Evolutionary conservation across 2,888 invertebrate genomes (phyloP).

Genomic region (Lasius fuliginosus): DNA sequence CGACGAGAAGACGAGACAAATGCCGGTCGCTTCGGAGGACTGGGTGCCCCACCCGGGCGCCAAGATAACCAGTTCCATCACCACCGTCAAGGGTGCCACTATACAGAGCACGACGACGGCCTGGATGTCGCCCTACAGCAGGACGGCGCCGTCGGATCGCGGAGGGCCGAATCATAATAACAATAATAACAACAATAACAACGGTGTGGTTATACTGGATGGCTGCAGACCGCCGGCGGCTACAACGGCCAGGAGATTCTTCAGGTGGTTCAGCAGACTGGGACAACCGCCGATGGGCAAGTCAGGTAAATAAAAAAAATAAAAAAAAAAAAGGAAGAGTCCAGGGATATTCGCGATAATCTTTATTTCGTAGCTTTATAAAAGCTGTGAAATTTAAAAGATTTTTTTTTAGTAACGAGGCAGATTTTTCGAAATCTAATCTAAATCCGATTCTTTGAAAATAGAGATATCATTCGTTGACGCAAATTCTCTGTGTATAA

Average conservation of each 20-base stretch:
- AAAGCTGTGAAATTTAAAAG: not conserved
- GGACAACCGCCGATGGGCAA: constrained; percentile 88
- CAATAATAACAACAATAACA: constrained; percentile 77
- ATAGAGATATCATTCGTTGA: not conserved
- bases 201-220: constrained; percentile 82
- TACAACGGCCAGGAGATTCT: constrained; percentile 87
- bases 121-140: constrained; percentile 83
- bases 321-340: too few species aligned
- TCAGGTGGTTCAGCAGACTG: constrained; percentile 87
- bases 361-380: not conserved
- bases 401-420: not conserved
- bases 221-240: constrained; percentile 82
- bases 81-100: constrained; percentile 81
- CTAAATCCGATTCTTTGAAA: not conserved
- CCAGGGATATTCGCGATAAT: not conserved
- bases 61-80: constrained; percentile 81
- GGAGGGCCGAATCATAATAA: constrained; percentile 70
- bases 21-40: constrained; percentile 82
- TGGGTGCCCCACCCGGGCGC: constrained; percentile 81
- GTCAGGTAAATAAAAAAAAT: constrained; percentile 82
- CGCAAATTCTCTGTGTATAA: not conserved
- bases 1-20: constrained; percentile 82
- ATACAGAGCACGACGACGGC: constrained; percentile 80
- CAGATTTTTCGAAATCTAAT: not conserved
- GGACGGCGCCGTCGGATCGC: constrained; percentile 74